Evolutionary conservation across 2,888 invertebrate species (phyloP).

Genomic region (Troides oblongomaculatus): DNA sequence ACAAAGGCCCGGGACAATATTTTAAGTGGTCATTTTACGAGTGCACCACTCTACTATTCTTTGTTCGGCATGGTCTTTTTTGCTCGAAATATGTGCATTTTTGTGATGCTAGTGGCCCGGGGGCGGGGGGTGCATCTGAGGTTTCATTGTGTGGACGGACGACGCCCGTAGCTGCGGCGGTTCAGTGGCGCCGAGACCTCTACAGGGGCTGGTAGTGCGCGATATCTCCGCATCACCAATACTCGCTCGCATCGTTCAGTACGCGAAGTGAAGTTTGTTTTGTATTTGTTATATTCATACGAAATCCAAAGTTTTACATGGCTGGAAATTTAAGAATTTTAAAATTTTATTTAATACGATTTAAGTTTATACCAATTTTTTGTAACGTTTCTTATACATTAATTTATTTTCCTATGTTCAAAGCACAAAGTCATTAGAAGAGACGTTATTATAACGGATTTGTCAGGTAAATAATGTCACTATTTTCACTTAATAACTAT

Average conservation of each 20-base stretch:
- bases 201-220: constrained; percentile 60
- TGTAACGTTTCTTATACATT: neutral
- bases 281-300: constrained; percentile 26
- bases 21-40: constrained; percentile 41
- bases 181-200: constrained; percentile 63
- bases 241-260: constrained; percentile 44
- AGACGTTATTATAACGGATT: constrained; percentile 4
- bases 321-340: constrained; percentile 20
- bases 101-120: constrained; percentile 47
- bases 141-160: constrained; percentile 58
- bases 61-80: constrained; percentile 49
- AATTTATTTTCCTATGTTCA: neutral
- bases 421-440: neutral
- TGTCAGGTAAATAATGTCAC: constrained; percentile 33
- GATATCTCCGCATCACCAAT: constrained; percentile 20
- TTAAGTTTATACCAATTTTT: neutral
- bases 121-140: constrained; percentile 54
- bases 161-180: constrained; percentile 40
- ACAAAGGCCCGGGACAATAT: constrained; percentile 45
- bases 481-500: neutral
- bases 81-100: constrained; percentile 68
- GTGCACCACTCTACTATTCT: constrained; percentile 58
- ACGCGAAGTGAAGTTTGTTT: constrained; percentile 57
- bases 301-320: constrained; percentile 13
- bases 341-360: constrained; percentile 33